phyloP scores from a whole-genome alignment of 2,113 vertebrate species.

The Rhinopomastus cyanomelas region DNA sequence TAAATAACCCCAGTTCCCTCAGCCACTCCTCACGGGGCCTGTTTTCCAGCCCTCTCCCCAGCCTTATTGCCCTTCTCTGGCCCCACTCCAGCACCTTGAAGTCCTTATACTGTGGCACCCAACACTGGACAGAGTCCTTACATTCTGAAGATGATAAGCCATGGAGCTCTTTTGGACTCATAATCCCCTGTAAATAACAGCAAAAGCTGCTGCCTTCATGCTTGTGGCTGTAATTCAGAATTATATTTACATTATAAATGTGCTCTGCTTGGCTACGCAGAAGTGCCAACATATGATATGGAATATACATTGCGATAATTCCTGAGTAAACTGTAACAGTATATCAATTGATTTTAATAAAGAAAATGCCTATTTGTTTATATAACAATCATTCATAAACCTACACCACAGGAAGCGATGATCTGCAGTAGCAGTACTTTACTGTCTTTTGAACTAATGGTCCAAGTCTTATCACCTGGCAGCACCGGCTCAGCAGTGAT shows the following conservation, averaged over 20 bases:
- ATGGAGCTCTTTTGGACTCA: neutral
- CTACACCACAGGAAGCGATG: neutral
- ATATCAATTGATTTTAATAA: neutral
- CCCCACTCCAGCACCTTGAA: too few relatives aligned
- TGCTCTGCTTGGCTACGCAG: neutral
- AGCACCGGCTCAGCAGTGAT: neutral
- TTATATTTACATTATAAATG: neutral
- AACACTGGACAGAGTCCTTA: neutral
- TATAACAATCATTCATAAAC: neutral
- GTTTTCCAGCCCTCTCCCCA: too few relatives aligned
- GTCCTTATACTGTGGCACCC: too few relatives aligned
- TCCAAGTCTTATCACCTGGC: slow-evolving; percentile 15
- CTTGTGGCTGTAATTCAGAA: neutral
- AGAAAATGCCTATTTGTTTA: neutral
- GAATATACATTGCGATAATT: neutral
- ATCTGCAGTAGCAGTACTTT: neutral
- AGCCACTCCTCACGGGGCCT: too few relatives aligned
- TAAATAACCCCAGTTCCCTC: too few relatives aligned
- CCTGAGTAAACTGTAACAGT: neutral
- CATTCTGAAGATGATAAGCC: neutral
- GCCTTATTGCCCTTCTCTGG: too few relatives aligned
- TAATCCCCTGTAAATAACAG: neutral
- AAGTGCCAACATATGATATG: neutral
- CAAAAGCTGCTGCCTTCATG: neutral
- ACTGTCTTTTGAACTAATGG: slow-evolving; percentile 25